Evolutionary conservation across 2,797 vertebrate species (phyloP).

Genomic region (Tapera naevia): DNA sequence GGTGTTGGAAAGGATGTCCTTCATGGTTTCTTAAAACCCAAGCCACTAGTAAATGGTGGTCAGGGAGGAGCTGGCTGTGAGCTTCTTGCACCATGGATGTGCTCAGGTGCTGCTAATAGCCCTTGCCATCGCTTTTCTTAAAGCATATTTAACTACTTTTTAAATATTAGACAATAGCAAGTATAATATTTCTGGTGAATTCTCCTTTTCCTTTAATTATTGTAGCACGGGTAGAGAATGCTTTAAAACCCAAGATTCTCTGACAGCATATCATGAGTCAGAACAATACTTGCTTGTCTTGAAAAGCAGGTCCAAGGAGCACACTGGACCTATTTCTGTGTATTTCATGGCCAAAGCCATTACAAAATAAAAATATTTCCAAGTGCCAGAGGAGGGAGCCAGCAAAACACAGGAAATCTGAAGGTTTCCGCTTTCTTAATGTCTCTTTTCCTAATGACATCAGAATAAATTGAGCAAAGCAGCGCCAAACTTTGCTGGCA

Average conservation of each 20-base stretch:
- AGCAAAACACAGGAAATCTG: conserved; percentile 52
- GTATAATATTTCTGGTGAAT: not conserved
- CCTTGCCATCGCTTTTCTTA: not conserved
- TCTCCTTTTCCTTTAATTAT: not conserved
- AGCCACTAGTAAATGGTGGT: not conserved
- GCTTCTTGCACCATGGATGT: accelerated
- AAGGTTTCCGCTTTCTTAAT: conserved; percentile 14
- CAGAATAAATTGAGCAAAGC: not conserved
- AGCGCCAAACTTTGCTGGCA: not conserved
- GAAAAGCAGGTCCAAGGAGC: not conserved
- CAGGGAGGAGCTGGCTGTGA: not conserved
- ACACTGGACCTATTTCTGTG: not conserved
- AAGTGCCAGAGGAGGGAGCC: conserved; percentile 63
- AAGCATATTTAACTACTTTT: not conserved
- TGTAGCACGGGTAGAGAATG: not conserved
- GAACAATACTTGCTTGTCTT: not conserved
- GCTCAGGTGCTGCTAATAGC: not conserved
- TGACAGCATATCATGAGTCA: not conserved
- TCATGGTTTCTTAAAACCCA: no score
- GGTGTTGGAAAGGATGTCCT: no score
- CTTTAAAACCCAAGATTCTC: not conserved
- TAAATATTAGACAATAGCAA: not conserved
- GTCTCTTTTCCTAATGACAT: conserved; percentile 28
- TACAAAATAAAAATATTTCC: conserved; percentile 50
- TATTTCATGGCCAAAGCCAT: conserved; percentile 1